These are phyloP conservation scores for Lichenostomus cassidix DNA, from an alignment of 2,113 vertebrate genomes.

Conservation along the genomic window DNA sequence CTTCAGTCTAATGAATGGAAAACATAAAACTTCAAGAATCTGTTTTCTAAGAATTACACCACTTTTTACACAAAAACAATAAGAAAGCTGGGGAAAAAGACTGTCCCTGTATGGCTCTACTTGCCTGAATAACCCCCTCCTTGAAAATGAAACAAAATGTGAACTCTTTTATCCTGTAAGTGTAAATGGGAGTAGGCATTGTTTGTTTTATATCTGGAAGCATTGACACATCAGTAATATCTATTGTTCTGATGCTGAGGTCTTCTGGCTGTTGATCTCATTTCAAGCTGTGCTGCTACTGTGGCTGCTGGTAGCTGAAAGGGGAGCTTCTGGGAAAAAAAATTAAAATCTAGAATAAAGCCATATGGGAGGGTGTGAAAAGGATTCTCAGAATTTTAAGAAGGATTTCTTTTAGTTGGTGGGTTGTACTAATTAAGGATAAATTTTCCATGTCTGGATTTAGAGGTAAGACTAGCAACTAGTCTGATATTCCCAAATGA, in stretches of 20 bases:
- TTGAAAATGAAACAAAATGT: neutral
- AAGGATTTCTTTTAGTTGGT: neutral
- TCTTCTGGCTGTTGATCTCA: neutral
- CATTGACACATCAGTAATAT: neutral
- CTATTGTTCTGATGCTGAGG: neutral
- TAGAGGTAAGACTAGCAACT: neutral
- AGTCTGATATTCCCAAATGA: neutral
- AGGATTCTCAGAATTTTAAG: neutral
- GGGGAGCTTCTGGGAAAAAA: neutral
- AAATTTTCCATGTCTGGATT: neutral
- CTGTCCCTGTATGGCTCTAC: neutral
- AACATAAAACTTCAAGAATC: neutral
- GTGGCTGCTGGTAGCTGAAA: neutral
- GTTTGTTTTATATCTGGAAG: neutral
- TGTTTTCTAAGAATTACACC: slow-evolving; percentile 5
- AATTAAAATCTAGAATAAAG: neutral
- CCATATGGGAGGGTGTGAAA: neutral
- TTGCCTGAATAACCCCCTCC: neutral
- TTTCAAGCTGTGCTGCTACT: neutral
- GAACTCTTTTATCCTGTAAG: neutral
- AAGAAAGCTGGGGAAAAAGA: neutral
- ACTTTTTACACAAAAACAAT: neutral
- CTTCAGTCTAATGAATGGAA: slow-evolving; percentile 21
- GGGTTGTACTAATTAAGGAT: neutral
- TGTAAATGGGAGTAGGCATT: neutral